Conservation (phyloP, 2,888 invertebrate species). For the Eilema caniola region DNA sequence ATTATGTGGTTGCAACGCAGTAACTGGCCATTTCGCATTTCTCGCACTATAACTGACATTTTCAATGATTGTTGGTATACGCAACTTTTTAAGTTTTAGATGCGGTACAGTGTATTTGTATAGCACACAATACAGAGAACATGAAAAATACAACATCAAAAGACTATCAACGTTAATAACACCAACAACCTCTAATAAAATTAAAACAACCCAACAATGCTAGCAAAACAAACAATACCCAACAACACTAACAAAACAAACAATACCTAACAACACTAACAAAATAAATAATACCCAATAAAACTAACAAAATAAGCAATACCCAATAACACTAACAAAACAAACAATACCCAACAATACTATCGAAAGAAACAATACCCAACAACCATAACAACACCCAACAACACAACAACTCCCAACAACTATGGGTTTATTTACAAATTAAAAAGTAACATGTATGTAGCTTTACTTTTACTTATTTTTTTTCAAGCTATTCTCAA, state of each 20-base stretch:
- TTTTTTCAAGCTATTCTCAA: not conserved
- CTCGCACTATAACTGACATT: no score
- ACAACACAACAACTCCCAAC: not conserved
- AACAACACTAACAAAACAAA: not conserved
- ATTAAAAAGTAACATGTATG: no score
- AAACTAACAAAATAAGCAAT: no score
- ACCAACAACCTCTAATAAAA: not conserved
- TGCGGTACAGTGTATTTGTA: not conserved
- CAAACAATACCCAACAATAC: no score
- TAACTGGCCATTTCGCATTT: not conserved
- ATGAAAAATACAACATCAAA: not conserved
- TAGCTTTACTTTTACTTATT: no score
- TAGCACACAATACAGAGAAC: not conserved
- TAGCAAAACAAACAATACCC: not conserved
- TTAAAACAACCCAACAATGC: not conserved
- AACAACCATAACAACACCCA: not conserved
- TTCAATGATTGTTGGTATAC: no score
- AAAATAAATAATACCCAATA: no score
- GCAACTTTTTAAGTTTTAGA: no score
- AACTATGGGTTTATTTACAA: not conserved
- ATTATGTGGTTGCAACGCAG: not conserved
- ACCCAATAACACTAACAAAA: no score
- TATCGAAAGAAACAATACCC: not conserved
- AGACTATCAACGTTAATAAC: not conserved
- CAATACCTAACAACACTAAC: no score